phyloP scores from a whole-genome alignment of 2,888 invertebrate species.

The Nemotelus nigrinus region DNA sequence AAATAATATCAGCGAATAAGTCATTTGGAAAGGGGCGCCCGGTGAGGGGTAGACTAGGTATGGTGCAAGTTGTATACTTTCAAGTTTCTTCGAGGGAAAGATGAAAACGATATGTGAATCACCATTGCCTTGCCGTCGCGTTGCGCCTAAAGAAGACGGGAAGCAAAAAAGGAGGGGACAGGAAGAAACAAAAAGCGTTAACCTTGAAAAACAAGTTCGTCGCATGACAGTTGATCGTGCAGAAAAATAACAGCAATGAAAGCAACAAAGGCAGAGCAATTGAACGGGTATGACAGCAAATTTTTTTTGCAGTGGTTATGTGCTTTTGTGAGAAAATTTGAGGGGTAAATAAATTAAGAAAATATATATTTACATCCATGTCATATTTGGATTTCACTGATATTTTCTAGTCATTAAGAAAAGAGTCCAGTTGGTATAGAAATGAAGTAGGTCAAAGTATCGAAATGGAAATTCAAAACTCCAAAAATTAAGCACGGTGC shows the following conservation, averaged over 20 bases:
- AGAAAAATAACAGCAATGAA: constrained; percentile 27
- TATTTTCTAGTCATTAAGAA: too few species aligned
- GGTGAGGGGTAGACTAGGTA: background rate
- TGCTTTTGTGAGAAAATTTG: too few species aligned
- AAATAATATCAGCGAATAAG: background rate
- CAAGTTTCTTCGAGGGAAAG: constrained; percentile 1
- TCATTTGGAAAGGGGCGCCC: background rate
- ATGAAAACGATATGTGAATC: background rate
- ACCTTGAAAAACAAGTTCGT: constrained; percentile 51
- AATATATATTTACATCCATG: too few species aligned
- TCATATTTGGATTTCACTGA: too few species aligned
- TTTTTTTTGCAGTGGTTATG: too few species aligned
- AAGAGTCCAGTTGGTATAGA: too few species aligned
- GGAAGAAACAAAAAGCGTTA: constrained; percentile 44
- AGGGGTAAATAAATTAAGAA: too few species aligned
- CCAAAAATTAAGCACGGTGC: too few species aligned
- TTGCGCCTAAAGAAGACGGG: background rate
- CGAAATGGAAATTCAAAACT: too few species aligned
- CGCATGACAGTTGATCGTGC: constrained; percentile 49
- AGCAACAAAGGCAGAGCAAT: background rate
- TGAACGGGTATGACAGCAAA: background rate
- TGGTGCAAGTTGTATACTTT: background rate
- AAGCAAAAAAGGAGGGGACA: background rate
- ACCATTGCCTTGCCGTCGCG: too few species aligned
- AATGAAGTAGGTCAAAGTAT: too few species aligned